Evolutionary conservation across 2,113 vertebrate species (phyloP), one percentile per base, ranked within the genome.

Genomic region (Cnemophilus loriae): DNA sequence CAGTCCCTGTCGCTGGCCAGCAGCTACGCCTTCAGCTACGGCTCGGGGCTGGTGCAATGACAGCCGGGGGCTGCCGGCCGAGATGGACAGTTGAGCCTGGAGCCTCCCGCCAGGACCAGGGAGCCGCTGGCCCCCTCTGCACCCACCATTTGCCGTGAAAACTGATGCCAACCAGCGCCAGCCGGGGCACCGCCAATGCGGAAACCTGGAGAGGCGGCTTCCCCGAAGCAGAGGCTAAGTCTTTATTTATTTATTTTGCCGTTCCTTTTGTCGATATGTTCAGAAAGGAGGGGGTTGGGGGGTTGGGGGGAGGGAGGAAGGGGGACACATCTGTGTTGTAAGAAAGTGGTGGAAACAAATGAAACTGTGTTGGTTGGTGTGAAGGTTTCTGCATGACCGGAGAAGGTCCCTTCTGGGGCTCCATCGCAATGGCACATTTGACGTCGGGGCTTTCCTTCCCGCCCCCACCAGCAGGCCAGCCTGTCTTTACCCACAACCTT

Each of bases 11-110:
- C 99, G 2, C 98, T 99, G 97, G 98, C 98, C 94, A 98, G 98
- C 98, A 99, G 99, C 97, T 98, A 98, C 27, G 71, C 98, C 74
- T 98, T 98, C 95, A 98, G 98, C 98, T 99, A 98, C 93, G 99
- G 98, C 97, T 98, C 98, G 10, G 98, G 98, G 95, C 96, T 98
- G 82, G 98, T 98, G 93, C 99, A 99, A 98, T 99, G 99, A 99
- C 98, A 96, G 94, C 89, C 32, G 91, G 63, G 79, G 77, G 83
- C 47, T 4, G 87, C 67, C 16, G 16, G 91, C 89, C 49, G 0
- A 84, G 85, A 98, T 73, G 98, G 94, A 98, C 97, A 96, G 65
- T 94, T 49, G 61, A 97, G 94, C 95, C 94, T 75, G 96, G 98
- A 98, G 98, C 97, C 98, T 94, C 95, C 95, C 68, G 13, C 68